Evolutionary conservation across 23 tunicate genomes (phyloP).

Genomic region (Diplosoma virens): DNA sequence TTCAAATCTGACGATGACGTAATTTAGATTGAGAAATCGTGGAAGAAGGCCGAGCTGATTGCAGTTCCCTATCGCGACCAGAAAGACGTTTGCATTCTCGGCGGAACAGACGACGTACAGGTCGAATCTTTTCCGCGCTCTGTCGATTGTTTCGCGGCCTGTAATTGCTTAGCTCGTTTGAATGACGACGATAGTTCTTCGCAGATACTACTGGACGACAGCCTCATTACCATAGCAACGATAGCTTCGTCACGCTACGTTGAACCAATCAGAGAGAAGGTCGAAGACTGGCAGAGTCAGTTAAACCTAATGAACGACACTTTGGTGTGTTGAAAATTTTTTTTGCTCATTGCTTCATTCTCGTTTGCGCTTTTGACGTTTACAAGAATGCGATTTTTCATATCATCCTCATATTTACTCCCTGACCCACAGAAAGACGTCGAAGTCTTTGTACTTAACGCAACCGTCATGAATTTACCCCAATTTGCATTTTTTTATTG

Average conservation of each 20-base stretch:
- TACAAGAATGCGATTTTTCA: no score
- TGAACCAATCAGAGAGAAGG: slow-evolving; percentile 83
- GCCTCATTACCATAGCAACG: slow-evolving; percentile 88
- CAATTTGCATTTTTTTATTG: no score
- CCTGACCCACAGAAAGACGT: no score
- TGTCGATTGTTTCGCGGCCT: background rate
- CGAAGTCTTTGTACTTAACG: no score
- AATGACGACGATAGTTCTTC: no score
- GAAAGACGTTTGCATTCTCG: slow-evolving; percentile 90
- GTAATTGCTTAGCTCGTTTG: background rate
- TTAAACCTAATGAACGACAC: slow-evolving; percentile 96
- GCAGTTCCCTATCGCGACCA: slow-evolving; percentile 84
- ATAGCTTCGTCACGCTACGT: slow-evolving; percentile 92
- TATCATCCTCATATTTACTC: no score
- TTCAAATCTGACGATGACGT: no score
- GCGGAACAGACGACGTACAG: slow-evolving; percentile 94
- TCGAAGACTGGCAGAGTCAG: slow-evolving; percentile 85
- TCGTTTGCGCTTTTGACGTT: no score
- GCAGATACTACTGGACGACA: slow-evolving; percentile 90
- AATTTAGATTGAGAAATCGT: slow-evolving; percentile 79
- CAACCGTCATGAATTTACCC: no score
- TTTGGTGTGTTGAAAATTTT: slow-evolving; percentile 40
- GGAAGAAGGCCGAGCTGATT: slow-evolving; percentile 79
- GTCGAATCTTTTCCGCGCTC: slow-evolving; percentile 12
- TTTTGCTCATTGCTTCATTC: no score